These are phyloP conservation scores for Scortum barcoo DNA, from an alignment of 2,113 vertebrate species.

Conservation along the genomic window DNA sequence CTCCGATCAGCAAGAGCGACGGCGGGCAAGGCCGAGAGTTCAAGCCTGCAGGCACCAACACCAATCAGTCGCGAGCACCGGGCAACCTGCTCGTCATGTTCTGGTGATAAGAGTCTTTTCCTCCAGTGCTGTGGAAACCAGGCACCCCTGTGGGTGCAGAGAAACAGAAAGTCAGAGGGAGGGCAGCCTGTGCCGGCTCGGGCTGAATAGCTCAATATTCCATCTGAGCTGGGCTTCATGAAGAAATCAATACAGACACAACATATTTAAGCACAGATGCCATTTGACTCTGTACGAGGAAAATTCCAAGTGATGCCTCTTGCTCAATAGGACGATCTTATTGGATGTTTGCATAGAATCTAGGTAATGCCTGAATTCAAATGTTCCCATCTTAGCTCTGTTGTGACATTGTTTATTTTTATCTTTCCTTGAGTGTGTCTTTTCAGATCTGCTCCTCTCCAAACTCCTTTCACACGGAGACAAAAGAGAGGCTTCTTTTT, in stretches of 20 bases:
- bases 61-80: constrained; percentile 30
- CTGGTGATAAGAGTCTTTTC: constrained; percentile 57
- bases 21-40: constrained; percentile 52
- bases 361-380: constrained; percentile 10
- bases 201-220: constrained; percentile 55
- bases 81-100: constrained; percentile 61
- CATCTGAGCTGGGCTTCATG: constrained; percentile 48
- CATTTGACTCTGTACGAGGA: constrained; percentile 20
- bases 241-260: constrained; percentile 57
- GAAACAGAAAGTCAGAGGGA: constrained; percentile 37
- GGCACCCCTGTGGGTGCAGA: constrained; percentile 28
- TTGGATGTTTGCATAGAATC: constrained; percentile 1
- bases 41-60: constrained; percentile 22
- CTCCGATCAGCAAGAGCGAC: constrained; percentile 29
- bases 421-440: not conserved
- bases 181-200: constrained; percentile 24
- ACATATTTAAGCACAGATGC: constrained; percentile 43
- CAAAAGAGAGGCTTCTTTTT: constrained; percentile 30
- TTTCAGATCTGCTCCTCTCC: not conserved
- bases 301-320: constrained; percentile 33
- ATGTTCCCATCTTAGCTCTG: not conserved
- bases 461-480: constrained; percentile 2
- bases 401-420: constrained; percentile 26
- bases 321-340: constrained; percentile 2
- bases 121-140: constrained; percentile 33